Evolutionary conservation across 2,797 vertebrate genomes (phyloP).

Genomic region (Chaetodon trifasciatus): DNA sequence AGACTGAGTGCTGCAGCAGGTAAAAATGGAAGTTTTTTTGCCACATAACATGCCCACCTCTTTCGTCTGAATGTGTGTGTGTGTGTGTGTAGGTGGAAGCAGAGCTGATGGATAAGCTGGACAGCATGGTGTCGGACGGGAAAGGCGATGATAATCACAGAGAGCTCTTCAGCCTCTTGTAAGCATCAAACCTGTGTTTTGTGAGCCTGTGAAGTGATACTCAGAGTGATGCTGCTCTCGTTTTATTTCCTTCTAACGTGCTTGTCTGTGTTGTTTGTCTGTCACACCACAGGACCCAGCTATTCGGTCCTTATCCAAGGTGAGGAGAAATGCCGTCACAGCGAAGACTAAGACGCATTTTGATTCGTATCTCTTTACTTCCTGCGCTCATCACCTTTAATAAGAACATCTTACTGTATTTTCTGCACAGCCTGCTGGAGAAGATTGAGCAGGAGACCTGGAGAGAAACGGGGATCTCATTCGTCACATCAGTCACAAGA

Average conservation of each 20-base stretch:
- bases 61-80: constrained; percentile 36
- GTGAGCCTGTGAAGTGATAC: constrained; percentile 28
- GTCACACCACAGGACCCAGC: constrained; percentile 90
- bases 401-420: constrained; percentile 28
- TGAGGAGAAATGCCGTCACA: constrained; percentile 70
- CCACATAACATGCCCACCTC: constrained; percentile 27
- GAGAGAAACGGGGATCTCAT: constrained; percentile 97
- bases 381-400: constrained; percentile 6
- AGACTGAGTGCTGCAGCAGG: background rate
- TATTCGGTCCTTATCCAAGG: constrained; percentile 99
- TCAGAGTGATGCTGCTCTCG: constrained; percentile 71
- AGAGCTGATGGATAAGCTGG: constrained; percentile 98
- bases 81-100: constrained; percentile 92
- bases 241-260: constrained; percentile 39
- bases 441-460: constrained; percentile 99
- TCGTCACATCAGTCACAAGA: constrained; percentile 97
- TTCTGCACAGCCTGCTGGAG: constrained; percentile 90
- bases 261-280: constrained; percentile 50
- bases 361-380: constrained; percentile 21
- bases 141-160: constrained; percentile 99
- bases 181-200: constrained; percentile 77
- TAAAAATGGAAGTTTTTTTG: constrained; percentile 26
- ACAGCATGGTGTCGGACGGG: constrained; percentile 98
- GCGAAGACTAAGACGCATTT: constrained; percentile 1
- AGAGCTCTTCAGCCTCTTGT: constrained; percentile 98